Evolutionary conservation across 2,888 invertebrate species (phyloP).

Genomic region (Lasioglossum morio): DNA sequence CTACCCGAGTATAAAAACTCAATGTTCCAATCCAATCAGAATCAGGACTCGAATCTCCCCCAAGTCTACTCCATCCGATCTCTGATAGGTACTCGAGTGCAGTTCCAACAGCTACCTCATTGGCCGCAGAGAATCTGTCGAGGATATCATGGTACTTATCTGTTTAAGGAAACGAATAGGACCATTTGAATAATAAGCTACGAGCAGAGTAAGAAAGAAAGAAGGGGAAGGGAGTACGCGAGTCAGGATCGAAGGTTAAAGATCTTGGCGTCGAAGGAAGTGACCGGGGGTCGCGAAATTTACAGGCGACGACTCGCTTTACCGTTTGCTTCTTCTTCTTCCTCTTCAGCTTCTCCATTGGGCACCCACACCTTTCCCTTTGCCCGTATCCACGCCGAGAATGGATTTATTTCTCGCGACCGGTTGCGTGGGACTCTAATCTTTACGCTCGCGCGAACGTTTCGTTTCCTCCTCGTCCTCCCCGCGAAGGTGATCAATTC

Average conservation of each 20-base stretch:
- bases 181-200: constrained; percentile 13
- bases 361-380: constrained; percentile 7
- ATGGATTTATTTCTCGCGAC: constrained; percentile 18
- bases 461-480: constrained; percentile 17
- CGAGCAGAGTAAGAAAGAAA: neutral
- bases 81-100: neutral
- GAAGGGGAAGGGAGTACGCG: neutral
- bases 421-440: constrained; percentile 39
- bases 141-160: constrained; percentile 1
- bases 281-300: constrained; percentile 13
- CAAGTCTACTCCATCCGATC: neutral
- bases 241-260: constrained; percentile 7
- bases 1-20: neutral
- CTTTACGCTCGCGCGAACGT: constrained; percentile 41
- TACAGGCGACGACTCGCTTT: constrained; percentile 17
- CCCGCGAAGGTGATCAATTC: constrained; percentile 41
- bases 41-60: too few relatives aligned
- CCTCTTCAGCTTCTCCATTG: neutral
- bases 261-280: neutral
- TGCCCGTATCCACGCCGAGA: neutral
- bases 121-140: neutral
- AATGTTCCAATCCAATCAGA: neutral
- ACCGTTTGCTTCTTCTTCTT: constrained; percentile 15
- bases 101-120: neutral
- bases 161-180: neutral